These are phyloP conservation scores for Melierax canorus DNA, from an alignment of 2,113 vertebrate species.

Conservation along the genomic window DNA sequence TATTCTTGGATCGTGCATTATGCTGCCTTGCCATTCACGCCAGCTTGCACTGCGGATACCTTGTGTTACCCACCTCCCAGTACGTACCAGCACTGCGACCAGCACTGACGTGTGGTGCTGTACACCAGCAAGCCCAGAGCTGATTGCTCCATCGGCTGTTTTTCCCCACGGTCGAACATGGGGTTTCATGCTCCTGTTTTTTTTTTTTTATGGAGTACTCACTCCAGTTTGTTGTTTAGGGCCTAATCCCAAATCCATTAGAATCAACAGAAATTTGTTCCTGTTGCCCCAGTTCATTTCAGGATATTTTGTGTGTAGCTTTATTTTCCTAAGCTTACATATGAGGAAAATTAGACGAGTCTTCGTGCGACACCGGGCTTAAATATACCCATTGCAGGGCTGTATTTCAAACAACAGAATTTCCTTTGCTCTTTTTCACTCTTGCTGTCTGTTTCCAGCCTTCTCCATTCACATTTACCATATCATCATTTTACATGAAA, in stretches of 20 bases:
- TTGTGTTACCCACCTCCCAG: background rate
- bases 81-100: accelerated
- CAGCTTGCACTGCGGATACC: background rate
- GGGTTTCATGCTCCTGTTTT: accelerated
- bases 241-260: background rate
- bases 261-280: background rate
- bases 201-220: background rate
- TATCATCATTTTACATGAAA: background rate
- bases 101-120: background rate
- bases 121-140: background rate
- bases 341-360: background rate
- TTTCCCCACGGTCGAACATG: background rate
- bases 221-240: background rate
- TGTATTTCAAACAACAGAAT: background rate
- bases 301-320: background rate
- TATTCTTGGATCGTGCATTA: background rate
- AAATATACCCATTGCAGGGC: background rate
- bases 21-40: background rate
- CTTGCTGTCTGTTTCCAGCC: background rate
- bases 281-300: background rate
- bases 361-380: background rate
- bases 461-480: background rate
- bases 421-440: background rate
- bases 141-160: background rate
- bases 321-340: background rate